Conservation (phyloP, 2,888 invertebrate genomes). For the Pterostichus madidus region DNA sequence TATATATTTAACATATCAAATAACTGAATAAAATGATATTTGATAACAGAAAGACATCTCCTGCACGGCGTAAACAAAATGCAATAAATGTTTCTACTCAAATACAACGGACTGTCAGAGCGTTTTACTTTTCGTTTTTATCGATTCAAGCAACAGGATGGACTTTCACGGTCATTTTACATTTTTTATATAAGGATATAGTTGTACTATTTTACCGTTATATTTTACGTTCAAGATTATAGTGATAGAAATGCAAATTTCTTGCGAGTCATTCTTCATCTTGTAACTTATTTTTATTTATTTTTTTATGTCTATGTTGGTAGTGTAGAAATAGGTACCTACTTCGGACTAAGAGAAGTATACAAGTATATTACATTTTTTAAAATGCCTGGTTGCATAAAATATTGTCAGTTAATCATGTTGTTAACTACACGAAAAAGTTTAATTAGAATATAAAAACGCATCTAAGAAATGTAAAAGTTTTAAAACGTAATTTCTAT, state of each 20-base stretch:
- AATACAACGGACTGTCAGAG: background rate
- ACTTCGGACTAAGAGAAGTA: too few relatives aligned
- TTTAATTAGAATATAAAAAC: too few relatives aligned
- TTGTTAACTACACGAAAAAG: too few relatives aligned
- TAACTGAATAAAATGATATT: constrained; percentile 52
- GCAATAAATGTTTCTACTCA: constrained; percentile 32
- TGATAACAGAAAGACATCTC: constrained; percentile 48
- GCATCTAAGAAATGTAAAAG: too few relatives aligned
- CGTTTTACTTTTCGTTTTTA: constrained; percentile 31
- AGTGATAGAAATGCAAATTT: too few relatives aligned
- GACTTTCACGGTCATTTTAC: constrained; percentile 1
- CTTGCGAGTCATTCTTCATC: too few relatives aligned
- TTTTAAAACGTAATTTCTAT: too few relatives aligned
- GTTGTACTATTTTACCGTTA: background rate
- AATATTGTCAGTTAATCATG: too few relatives aligned
- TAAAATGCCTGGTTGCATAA: too few relatives aligned
- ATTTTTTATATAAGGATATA: background rate
- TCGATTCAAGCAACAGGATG: constrained; percentile 13
- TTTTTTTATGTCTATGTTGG: background rate
- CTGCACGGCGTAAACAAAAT: constrained; percentile 19
- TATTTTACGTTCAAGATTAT: background rate
- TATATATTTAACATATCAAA: constrained; percentile 37
- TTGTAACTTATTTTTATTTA: background rate
- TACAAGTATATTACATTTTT: too few relatives aligned
- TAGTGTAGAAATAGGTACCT: too few relatives aligned